These are phyloP conservation scores for Bombylius major DNA, from an alignment of 2,888 invertebrate genomes.

Conservation along the genomic window DNA sequence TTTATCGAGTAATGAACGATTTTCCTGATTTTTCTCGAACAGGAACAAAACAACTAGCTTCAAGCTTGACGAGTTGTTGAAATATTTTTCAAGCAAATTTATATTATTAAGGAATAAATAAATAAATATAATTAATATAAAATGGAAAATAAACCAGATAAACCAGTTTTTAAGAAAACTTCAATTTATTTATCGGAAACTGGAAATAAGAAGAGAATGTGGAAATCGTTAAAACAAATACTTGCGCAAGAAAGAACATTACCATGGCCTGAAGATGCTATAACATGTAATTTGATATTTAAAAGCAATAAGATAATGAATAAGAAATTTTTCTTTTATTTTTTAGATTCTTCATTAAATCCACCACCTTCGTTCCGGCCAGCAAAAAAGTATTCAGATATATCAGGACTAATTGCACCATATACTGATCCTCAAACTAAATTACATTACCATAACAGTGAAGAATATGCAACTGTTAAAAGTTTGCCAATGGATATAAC, in stretches of 20 bases:
- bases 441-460: constrained; percentile 68
- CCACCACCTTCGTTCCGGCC: constrained; percentile 86
- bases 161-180: constrained; percentile 22
- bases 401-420: constrained; percentile 74
- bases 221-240: constrained; percentile 84
- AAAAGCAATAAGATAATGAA: not conserved
- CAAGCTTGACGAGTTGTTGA: too few species aligned
- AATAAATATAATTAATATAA: not conserved
- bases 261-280: constrained; percentile 63
- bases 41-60: too few species aligned
- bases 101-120: too few species aligned
- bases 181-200: constrained; percentile 20
- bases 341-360: constrained; percentile 72
- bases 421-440: constrained; percentile 89
- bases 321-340: not conserved
- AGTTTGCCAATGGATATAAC: constrained; percentile 85
- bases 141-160: not conserved
- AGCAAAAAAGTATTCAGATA: constrained; percentile 86
- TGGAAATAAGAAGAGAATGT: constrained; percentile 58
- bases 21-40: too few species aligned
- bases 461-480: constrained; percentile 76
- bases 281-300: constrained; percentile 48
- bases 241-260: constrained; percentile 63
- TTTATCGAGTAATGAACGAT: too few species aligned
- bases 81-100: too few species aligned